Evolutionary conservation across 2,888 invertebrate species (phyloP).

Genomic region (Drosophila affinis): DNA sequence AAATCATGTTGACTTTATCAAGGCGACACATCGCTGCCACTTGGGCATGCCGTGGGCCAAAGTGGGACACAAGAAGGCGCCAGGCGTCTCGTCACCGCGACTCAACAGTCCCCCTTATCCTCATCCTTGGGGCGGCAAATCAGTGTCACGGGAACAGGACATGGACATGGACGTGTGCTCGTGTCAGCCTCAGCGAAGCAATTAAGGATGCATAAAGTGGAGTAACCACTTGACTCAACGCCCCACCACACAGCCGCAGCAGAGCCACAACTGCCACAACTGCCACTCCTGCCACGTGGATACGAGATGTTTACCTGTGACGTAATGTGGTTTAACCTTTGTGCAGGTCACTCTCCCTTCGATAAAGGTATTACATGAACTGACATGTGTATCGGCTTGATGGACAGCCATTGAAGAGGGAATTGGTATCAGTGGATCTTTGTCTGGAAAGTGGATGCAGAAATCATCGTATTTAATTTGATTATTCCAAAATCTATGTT

Average conservation of each 20-base stretch:
- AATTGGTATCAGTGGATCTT: neutral
- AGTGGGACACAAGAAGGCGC: constrained; percentile 34
- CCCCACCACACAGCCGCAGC: constrained; percentile 25
- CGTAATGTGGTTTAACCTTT: constrained; percentile 38
- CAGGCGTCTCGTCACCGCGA: neutral
- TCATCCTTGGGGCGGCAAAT: constrained; percentile 50
- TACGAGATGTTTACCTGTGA: constrained; percentile 62
- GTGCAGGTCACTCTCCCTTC: neutral
- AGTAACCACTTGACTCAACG: constrained; percentile 69
- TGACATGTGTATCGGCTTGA: neutral
- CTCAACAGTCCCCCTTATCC: constrained; percentile 1
- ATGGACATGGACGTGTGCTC: constrained; percentile 54
- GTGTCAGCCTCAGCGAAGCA: constrained; percentile 51
- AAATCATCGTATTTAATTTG: neutral
- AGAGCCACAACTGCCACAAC: constrained; percentile 1
- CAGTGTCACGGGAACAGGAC: constrained; percentile 79
- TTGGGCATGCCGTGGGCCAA: constrained; percentile 58
- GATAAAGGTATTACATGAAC: neutral
- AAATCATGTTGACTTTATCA: constrained; percentile 56
- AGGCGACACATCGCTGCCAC: constrained; percentile 57
- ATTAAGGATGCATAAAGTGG: constrained; percentile 79
- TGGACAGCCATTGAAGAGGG: no score
- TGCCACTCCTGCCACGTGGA: neutral
- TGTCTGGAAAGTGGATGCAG: no score
- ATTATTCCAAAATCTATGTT: no score